Base-by-base conservation (phyloP, 2,113 vertebrate genomes). In the Elephas maximus region DNA sequence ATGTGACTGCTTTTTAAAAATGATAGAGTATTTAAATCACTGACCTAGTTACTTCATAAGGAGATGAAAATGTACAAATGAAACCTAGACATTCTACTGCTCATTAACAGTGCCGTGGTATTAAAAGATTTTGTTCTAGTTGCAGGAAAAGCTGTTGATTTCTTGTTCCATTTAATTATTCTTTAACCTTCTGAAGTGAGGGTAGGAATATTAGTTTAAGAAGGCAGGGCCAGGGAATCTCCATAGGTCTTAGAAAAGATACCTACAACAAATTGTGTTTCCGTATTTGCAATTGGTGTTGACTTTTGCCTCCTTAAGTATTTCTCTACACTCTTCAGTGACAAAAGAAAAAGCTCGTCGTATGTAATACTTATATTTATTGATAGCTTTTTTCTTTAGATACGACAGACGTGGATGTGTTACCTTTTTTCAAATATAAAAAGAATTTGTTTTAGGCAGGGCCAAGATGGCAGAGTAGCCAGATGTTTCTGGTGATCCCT, bases 211-310 rank as follows among this genome's bases (percentile, higher is more conserved):
- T 57, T 97, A 74, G 41, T 37, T 93, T 93, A 87, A 79, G 62
- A 88, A 37, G 26, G 18, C 48, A 88, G 51, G 26, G 18, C 48
- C 93, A 82, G 26, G 73, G 84, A 92, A 80, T 93, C 26, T 89
- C 91, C 90, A 11, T 69, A 45, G 82, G 21, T 95, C 45, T 77
- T 81, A 80, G 85, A n/a, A 97, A 90, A 91, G 62, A 71, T 92
- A 9, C 0, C 48, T 83, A 23, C 11, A 37, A 69, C 23, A 74
- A 53, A 30, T 53, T 73, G 86, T 73, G 9, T 57, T 37, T 60
- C 48, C 57, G 4, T 85, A 93, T 93, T 60, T 95, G 69, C 78
- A 93, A 51, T 51, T 91, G 51, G 14, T 95, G 24, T 69, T 80
- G n/a, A 86, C 7, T 67, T 74, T 94, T 94, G 10, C 30, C 8